Base-by-base conservation (phyloP, 2,888 invertebrate species). In the Brassicogethes aeneus region DNA sequence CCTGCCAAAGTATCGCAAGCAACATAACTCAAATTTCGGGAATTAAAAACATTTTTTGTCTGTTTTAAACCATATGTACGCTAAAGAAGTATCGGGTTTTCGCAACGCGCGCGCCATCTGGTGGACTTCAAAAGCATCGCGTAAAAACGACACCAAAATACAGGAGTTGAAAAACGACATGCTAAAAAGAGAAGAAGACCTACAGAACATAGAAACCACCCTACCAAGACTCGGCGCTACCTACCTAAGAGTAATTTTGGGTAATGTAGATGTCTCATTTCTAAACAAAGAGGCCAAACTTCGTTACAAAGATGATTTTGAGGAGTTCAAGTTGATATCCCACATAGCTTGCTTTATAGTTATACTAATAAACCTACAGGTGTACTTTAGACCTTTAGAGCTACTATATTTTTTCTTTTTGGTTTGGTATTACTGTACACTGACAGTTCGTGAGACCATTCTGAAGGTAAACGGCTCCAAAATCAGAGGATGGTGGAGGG, bases 391-490 rank as follows among this genome's bases (percentile, higher is more conserved):
- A 70, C 84, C 86, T 1, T 69, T 91, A 58, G 90, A 92, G 70
- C 71, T 90, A 61, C 77, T 82, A 51, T 81, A 88, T 60, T 82
- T 91, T 74, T 99, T 97, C 68, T 75, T 97, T 41, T 71, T 97
- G 59, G 97, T 99, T 2, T 99, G 97, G 97, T 99, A 99, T 70
- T 99, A 99, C 70, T 99, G 96, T 69, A 99, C 97, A 3, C 73
- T 99, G 54, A 96, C 97, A 37, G 97, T 99, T 62, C 80, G 99
- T 43, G 99, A 99, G 72, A 92, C 92, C 59, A 97, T 99, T 64
- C 76, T 99, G 31, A 92, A 91, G 69, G 92, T 96, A 41, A 99
- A 99, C 69, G 97, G 99, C 0, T 99, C 97, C 0, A 77, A 88
- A 59, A 88, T 90, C 55, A 89, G 88, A 68, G 96, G 95, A 13